Evolutionary conservation across 2,113 vertebrate genomes (phyloP).

Genomic region (Petroica traversi): DNA sequence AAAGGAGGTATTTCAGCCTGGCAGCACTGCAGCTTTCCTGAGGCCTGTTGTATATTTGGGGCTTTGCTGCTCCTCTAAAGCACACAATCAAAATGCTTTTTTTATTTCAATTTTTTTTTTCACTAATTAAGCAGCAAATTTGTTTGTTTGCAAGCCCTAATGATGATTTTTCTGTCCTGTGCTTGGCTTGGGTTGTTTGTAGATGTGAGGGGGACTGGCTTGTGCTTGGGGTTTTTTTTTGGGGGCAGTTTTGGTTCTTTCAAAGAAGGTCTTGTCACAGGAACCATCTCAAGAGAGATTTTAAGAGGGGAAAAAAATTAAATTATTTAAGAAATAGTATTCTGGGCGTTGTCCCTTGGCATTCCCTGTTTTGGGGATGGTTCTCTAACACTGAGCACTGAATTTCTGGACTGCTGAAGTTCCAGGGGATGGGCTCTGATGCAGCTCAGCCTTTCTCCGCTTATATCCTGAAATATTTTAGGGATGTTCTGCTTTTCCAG

Average conservation of each 20-base stretch:
- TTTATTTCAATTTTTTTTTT: not conserved
- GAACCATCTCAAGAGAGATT: not conserved
- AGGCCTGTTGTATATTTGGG: not conserved
- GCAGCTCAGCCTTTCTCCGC: not conserved
- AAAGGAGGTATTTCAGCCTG: not conserved
- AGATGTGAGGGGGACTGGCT: too few relatives aligned
- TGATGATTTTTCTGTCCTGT: not conserved
- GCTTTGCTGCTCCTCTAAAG: not conserved
- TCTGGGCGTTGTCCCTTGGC: accelerated
- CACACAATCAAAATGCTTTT: not conserved
- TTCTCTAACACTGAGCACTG: accelerated
- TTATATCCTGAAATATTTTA: not conserved
- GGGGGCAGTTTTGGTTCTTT: not conserved
- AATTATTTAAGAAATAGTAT: accelerated
- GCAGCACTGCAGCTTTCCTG: not conserved
- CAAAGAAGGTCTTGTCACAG: not conserved
- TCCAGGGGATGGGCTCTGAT: not conserved
- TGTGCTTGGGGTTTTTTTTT: not conserved
- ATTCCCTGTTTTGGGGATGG: not conserved
- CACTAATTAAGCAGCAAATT: not conserved
- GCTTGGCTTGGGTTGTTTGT: not conserved
- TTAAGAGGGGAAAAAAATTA: not conserved
- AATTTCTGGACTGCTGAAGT: not conserved
- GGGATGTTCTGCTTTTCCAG: not conserved
- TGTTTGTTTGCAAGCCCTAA: not conserved